Percentiles rank a stretch among this genome's conserved stretches.
Conservation (phyloP, 2,888 invertebrate species). For the Chaetogeoica ovagalla region DNA sequence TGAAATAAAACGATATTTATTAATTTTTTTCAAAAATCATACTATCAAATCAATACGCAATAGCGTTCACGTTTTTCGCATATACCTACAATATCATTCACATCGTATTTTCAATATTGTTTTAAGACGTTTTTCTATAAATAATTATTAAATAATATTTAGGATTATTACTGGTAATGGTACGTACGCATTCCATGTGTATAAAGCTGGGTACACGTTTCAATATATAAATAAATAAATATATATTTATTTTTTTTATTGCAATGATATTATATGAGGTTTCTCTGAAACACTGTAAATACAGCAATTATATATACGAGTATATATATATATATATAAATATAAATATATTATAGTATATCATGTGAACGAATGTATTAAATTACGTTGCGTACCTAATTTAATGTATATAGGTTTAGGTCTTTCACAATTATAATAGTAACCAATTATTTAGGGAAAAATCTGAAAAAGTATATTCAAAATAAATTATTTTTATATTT, state of each 20-base stretch:
- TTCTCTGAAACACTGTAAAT: slow-evolving; percentile 32
- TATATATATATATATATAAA: too few relatives aligned
- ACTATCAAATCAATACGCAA: too few relatives aligned
- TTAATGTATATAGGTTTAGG: too few relatives aligned
- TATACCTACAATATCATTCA: too few relatives aligned
- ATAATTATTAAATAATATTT: not conserved
- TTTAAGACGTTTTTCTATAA: too few relatives aligned
- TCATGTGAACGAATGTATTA: slow-evolving; percentile 12
- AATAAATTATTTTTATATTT: too few relatives aligned
- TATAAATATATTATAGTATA: not conserved
- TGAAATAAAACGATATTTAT: slow-evolving; percentile 7
- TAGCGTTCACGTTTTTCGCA: too few relatives aligned
- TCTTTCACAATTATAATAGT: not conserved
- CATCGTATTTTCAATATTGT: too few relatives aligned
- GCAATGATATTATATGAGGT: slow-evolving; percentile 7
- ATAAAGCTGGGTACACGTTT: slow-evolving; percentile 14
- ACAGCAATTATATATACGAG: not conserved
- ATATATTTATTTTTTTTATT: not conserved
- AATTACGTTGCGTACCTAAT: too few relatives aligned
- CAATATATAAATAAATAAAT: not conserved
- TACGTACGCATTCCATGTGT: not conserved
- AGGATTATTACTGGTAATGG: not conserved
- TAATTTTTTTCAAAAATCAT: too few relatives aligned
- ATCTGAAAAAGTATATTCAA: too few relatives aligned
- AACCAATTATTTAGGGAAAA: slow-evolving; percentile 10